phyloP scores from a whole-genome alignment of 2,113 vertebrate genomes.

The Calyptomena viridis region DNA sequence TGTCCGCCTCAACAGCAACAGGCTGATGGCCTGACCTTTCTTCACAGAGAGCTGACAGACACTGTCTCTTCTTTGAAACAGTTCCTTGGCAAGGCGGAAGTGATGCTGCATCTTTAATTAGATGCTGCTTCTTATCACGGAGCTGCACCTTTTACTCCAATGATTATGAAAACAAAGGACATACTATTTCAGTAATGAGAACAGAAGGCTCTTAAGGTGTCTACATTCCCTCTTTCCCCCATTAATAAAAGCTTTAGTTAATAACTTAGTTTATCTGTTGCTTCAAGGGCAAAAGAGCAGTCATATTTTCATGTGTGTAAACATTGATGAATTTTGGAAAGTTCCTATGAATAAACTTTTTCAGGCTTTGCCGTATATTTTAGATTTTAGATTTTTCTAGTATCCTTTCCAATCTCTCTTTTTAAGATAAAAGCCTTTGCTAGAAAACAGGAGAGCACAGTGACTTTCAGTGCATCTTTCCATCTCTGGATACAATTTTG shows the following conservation, averaged over 20 bases:
- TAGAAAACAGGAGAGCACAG: neutral
- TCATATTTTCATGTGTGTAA: neutral
- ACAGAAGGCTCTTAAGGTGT: neutral
- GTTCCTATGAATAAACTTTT: neutral
- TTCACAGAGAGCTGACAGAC: neutral
- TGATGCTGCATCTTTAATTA: slow-evolving; percentile 12
- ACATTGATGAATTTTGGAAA: neutral
- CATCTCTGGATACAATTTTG: neutral
- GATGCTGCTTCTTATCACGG: slow-evolving; percentile 27
- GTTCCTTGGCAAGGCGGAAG: neutral
- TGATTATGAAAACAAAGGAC: slow-evolving; percentile 18
- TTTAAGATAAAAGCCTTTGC: neutral
- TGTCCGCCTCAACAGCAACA: too few relatives aligned
- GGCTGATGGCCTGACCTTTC: neutral
- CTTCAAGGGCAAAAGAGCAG: slow-evolving; percentile 16
- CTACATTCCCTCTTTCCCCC: neutral
- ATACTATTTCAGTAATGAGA: neutral
- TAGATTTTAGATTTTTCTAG: neutral
- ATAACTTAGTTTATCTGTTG: neutral
- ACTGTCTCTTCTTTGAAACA: neutral
- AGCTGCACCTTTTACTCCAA: slow-evolving; percentile 51
- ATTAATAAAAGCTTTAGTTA: slow-evolving; percentile 28
- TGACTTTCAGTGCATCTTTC: neutral
- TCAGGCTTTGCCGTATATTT: neutral
- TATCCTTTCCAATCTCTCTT: neutral